Percentiles rank a stretch among this genome's conserved stretches.
Conservation (phyloP, 2,113 vertebrate species). For the Pluvianellus socialis region DNA sequence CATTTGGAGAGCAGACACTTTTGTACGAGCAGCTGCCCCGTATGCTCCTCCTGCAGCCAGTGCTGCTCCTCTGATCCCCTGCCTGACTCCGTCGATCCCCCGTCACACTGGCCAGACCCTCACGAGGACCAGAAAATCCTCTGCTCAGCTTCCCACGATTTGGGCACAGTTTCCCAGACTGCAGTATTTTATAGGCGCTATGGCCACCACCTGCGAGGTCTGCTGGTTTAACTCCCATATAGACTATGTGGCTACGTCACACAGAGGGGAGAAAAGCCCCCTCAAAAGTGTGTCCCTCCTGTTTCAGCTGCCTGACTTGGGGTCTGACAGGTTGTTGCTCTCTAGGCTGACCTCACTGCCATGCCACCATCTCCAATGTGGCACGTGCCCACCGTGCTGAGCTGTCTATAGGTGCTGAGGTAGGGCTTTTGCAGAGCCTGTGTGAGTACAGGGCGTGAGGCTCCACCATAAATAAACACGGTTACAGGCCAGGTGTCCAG, state of each 20-base stretch:
- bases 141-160: not conserved
- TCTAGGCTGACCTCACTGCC: not conserved
- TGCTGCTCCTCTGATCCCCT: not conserved
- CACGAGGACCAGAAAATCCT: not conserved
- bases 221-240: not conserved
- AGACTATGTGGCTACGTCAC: not conserved
- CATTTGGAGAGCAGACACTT: not conserved
- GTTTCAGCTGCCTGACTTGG: not conserved
- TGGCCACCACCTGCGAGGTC: fast-evolving
- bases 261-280: not conserved
- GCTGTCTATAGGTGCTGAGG: not conserved
- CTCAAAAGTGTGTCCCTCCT: not conserved
- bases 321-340: not conserved
- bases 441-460: not conserved
- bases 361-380: not conserved
- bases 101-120: not conserved
- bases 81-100: not conserved
- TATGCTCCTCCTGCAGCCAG: not conserved
- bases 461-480: not conserved
- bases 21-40: not conserved
- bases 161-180: not conserved
- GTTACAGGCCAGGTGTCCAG: not conserved
- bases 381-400: not conserved
- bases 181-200: not conserved
- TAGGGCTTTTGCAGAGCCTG: not conserved